Evolutionary conservation across 2,797 vertebrate genomes (phyloP), one percentile per base, ranked within the genome.

Genomic region (Sylvia borin): DNA sequence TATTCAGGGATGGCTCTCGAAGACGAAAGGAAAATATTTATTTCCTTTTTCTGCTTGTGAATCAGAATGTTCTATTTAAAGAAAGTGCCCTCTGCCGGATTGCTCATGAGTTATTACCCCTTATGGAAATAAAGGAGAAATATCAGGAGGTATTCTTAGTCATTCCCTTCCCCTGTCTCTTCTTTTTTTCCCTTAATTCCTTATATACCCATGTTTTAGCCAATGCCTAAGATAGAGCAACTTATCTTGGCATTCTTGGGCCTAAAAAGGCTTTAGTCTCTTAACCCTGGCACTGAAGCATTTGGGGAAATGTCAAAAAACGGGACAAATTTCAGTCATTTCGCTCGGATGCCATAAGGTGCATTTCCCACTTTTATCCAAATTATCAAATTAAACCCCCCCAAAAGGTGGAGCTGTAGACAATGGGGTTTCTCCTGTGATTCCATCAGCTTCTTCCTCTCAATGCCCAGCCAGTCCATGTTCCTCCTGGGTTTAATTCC

Each of bases 51-150:
- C 95, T 97, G 97, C 97, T 97, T 98, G 98, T 98, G 98, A 98
- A 98, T 98, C 97, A 98, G 98, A 97, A 94, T 9, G 92, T 97
- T 98, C 98, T 98, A 98, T 98, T 98, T 98, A 98, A 98, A 98
- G 98, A 68, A 96, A 97, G 97, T 97, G 95, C 97, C 97, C 97
- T 98, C 97, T 95, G 97, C 98, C 88, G 97, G 97, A 96, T 94
- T 94, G 97, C 86, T 79, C 95, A 97, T 97, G 97, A 97, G 97
- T 98, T 98, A 98, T 98, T 98, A 97, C 98, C 98, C 97, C 98
- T 98, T 98, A 98, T 98, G 98, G 98, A 98, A 98, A 97, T 97
- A 95, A 95, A 96, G 96, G 96, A 97, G 97, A 96, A 92, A 97
- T 97, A 95, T 96, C 93, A 75, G 92, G 97, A 97, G 97, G 98